Percentiles rank a stretch among this genome's conserved stretches.
Conservation (phyloP, 2,113 vertebrate species). For the Dendrocopos noguchii region DNA sequence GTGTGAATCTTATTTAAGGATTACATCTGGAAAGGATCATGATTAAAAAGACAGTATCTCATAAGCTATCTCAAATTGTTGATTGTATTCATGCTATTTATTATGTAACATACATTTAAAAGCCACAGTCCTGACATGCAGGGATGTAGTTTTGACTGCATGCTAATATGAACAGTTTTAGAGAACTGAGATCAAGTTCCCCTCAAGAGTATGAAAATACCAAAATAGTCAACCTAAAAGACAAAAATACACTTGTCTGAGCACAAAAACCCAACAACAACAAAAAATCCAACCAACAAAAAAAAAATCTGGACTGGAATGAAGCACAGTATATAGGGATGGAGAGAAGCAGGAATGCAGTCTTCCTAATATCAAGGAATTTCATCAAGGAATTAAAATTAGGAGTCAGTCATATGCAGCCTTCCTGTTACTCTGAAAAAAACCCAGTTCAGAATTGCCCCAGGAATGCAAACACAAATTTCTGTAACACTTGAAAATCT, state of each 20-base stretch:
- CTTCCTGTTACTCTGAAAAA: background rate
- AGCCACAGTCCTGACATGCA: background rate
- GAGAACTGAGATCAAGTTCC: background rate
- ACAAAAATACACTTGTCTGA: constrained; percentile 8
- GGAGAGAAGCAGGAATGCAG: background rate
- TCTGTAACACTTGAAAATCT: background rate
- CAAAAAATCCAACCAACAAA: background rate
- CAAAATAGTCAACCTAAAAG: constrained; percentile 27
- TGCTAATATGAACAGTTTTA: background rate
- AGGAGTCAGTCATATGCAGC: background rate
- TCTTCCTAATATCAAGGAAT: background rate
- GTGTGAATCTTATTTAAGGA: background rate
- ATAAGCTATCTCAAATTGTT: background rate
- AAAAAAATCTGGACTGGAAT: constrained; percentile 31
- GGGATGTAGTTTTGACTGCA: background rate
- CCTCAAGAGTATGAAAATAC: background rate
- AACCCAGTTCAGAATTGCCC: background rate
- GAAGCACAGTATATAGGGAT: background rate
- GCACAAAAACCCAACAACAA: background rate
- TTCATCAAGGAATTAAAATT: background rate
- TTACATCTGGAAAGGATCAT: background rate
- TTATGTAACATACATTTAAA: background rate
- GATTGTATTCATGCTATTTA: background rate
- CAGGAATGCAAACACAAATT: background rate
- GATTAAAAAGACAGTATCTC: constrained; percentile 12